phyloP scores from a whole-genome alignment of 2,888 invertebrate species.

The Diaprepes abbreviatus region DNA sequence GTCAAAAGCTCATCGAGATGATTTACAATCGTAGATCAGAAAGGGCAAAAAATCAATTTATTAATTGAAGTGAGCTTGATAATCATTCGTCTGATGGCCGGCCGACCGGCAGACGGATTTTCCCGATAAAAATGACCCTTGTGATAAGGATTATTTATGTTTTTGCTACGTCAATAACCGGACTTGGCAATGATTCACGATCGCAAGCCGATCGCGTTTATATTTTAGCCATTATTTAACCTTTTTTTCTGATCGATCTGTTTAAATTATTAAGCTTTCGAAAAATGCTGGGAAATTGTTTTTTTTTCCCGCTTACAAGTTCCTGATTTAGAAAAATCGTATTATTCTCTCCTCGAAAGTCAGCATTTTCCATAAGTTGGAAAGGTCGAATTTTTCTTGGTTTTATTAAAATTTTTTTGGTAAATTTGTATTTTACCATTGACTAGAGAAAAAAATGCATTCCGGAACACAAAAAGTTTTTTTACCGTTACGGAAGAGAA shows the following conservation, averaged over 20 bases:
- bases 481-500: no score
- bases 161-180: slow-evolving; percentile 16
- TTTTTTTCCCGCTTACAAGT: no score
- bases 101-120: slow-evolving; percentile 13
- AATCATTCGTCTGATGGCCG: slow-evolving; percentile 16
- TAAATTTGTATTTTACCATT: no score
- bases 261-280: not conserved
- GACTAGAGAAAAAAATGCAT: no score
- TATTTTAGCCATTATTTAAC: slow-evolving; percentile 11
- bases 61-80: slow-evolving; percentile 28
- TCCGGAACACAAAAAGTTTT: no score
- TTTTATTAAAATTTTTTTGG: no score
- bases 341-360: no score
- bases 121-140: slow-evolving; percentile 20
- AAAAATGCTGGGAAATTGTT: no score
- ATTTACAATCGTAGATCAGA: slow-evolving; percentile 11
- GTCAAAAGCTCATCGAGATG: slow-evolving; percentile 10
- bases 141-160: slow-evolving; percentile 18
- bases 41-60: slow-evolving; percentile 30
- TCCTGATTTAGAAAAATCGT: no score
- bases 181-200: slow-evolving; percentile 18
- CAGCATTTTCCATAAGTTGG: no score
- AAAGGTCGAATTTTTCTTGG: no score
- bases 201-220: not conserved
- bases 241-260: not conserved